Conservation (phyloP, 2,113 vertebrate genomes). For the Channa maculata region DNA sequence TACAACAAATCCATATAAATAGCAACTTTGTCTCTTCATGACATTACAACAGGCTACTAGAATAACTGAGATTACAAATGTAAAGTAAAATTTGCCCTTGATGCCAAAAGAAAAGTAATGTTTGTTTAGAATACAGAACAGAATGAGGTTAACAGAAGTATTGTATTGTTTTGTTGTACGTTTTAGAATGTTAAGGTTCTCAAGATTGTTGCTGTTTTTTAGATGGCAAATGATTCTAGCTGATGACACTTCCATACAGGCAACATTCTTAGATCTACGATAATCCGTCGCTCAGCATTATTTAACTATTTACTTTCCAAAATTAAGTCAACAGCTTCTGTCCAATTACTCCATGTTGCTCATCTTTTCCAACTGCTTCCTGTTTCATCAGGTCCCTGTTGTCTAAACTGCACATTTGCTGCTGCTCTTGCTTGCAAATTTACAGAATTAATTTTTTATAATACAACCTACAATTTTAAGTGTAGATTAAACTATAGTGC, state of each 20-base stretch:
- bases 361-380: constrained; percentile 35
- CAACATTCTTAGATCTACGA: background rate
- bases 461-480: background rate
- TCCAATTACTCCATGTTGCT: constrained; percentile 9
- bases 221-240: too few species aligned
- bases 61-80: too few species aligned
- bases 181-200: too few species aligned
- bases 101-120: too few species aligned
- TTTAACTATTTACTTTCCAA: constrained; percentile 8
- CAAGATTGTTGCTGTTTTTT: too few species aligned
- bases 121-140: too few species aligned
- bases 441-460: background rate
- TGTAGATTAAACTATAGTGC: background rate
- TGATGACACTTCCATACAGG: background rate
- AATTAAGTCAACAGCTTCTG: constrained; percentile 16
- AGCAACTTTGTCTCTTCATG: constrained; percentile 10
- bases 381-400: constrained; percentile 16
- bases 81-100: background rate
- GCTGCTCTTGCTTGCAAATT: background rate
- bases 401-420: background rate
- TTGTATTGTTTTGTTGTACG: too few species aligned
- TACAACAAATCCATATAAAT: constrained; percentile 2
- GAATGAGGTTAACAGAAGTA: too few species aligned
- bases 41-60: background rate
- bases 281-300: background rate